A percentile compares a stretch with the other conserved stretches of the same genome.
These are phyloP conservation scores for Glaucopsyche alexis DNA, from an alignment of 2,888 invertebrate species.

Conservation along the genomic window DNA sequence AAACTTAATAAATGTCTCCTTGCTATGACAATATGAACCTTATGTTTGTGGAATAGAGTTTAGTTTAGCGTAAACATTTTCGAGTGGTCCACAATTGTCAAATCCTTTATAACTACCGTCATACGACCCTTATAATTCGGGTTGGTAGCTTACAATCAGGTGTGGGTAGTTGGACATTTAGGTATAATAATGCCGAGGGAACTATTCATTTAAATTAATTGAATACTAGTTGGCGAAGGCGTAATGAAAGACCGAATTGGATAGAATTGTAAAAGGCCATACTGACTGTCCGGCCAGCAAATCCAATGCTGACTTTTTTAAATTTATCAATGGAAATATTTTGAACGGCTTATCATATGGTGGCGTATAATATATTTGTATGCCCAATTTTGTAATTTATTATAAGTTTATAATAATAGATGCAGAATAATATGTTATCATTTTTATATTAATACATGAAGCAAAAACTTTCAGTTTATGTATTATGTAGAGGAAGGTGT, in stretches of 20 bases:
- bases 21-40: neutral
- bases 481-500: too few species aligned
- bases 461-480: too few species aligned
- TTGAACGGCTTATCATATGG: too few species aligned
- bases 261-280: neutral
- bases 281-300: too few species aligned
- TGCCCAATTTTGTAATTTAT: too few species aligned
- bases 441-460: too few species aligned
- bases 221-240: neutral
- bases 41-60: neutral
- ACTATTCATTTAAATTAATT: neutral
- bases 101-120: constrained; percentile 17
- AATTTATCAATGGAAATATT: too few species aligned
- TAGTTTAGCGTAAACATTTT: neutral
- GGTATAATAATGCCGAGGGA: neutral
- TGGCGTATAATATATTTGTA: too few species aligned
- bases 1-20: neutral
- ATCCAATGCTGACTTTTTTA: too few species aligned
- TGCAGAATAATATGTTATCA: too few species aligned
- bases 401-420: too few species aligned
- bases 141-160: constrained; percentile 9
- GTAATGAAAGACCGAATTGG: neutral
- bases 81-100: constrained; percentile 8
- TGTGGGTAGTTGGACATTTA: neutral
- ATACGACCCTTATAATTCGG: constrained; percentile 17